Evolutionary conservation across 2,888 invertebrate genomes (phyloP).

Genomic region (Cosmorhoe ocellata): DNA sequence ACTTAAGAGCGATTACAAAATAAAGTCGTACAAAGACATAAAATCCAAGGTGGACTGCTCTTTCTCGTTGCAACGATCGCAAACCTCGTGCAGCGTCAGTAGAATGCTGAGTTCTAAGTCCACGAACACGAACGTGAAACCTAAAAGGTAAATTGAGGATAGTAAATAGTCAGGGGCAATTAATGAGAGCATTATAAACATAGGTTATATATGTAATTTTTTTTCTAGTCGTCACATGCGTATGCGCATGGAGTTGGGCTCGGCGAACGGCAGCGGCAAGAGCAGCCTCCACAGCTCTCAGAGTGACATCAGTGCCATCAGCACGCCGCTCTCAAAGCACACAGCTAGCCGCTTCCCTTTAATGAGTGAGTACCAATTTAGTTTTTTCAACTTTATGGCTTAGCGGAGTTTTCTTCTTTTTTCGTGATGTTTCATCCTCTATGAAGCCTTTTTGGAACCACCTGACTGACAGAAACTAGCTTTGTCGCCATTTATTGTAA

Average conservation of each 20-base stretch:
- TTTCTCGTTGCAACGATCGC: slow-evolving; percentile 74
- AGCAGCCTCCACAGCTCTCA: slow-evolving; percentile 86
- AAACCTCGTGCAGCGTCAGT: slow-evolving; percentile 75
- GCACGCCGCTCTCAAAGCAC: slow-evolving; percentile 80
- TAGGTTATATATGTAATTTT: not conserved
- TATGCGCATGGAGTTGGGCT: slow-evolving; percentile 78
- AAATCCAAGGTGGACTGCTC: slow-evolving; percentile 91
- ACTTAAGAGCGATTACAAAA: slow-evolving; percentile 88
- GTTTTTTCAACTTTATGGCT: not conserved
- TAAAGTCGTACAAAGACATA: slow-evolving; percentile 91
- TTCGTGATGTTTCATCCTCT: too few relatives aligned
- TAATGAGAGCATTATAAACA: too few relatives aligned
- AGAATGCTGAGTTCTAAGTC: slow-evolving; percentile 76
- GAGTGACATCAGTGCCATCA: slow-evolving; percentile 86
- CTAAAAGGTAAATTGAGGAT: slow-evolving; percentile 76
- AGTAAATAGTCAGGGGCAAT: too few relatives aligned
- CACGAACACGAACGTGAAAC: slow-evolving; percentile 67
- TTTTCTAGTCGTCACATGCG: slow-evolving; percentile 75
- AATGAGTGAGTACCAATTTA: slow-evolving; percentile 49
- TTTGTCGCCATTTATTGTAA: too few relatives aligned
- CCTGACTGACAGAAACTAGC: too few relatives aligned
- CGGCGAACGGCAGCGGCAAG: slow-evolving; percentile 80
- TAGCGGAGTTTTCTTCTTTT: too few relatives aligned
- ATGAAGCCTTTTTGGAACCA: too few relatives aligned
- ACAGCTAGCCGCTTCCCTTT: slow-evolving; percentile 72